Evolutionary conservation across 2,888 invertebrate genomes (phyloP), one percentile per base, ranked within the genome.

Genomic region (Lochmaea capreae): DNA sequence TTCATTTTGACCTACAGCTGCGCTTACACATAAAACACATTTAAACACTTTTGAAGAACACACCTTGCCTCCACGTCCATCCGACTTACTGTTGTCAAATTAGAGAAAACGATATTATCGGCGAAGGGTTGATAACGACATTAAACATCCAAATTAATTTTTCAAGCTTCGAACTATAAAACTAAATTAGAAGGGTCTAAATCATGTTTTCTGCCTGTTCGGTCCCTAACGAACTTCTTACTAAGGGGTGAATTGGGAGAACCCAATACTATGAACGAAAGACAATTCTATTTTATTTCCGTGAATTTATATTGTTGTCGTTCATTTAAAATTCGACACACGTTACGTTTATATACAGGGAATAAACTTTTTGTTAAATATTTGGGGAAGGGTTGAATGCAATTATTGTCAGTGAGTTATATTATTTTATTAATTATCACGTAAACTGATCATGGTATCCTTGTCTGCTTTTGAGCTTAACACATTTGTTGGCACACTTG

Each of bases 151-250:
- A 61, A 67, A 73, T 73, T 42, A 65, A 73, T 68, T 73, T 68
- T 73, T 73, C 67, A 63, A 54, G 72, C 72, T 67, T 63, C 66
- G 39, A 71, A 73, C 67, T 65, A 26, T 63, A 42, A 68, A 76
- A 76, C 72, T 74, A 62, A 74, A 74, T 74, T 76, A 72, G 67
- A 33, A 61, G 67, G 74, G 65, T 72, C 49, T 46, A 74, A 74
- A 59, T 68, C 62, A 68, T 61, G 67, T 76, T 76, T 75, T 77
- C 76, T 76, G 65, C 42, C 43, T 62, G 63, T 59, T 66, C 65
- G 58, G 65, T 39, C 68, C 72, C 65, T 58, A 67, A 65, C 71
- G 52, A 57, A 71, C 65, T 68, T 69, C 49, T 67, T 46, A 58
- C 66, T 68, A 22, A 61, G 65, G 75, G 75, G 75, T 70, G 68